These are phyloP conservation scores for Sylvia atricapilla DNA, from an alignment of 2,113 vertebrate species.

Conservation along the genomic window DNA sequence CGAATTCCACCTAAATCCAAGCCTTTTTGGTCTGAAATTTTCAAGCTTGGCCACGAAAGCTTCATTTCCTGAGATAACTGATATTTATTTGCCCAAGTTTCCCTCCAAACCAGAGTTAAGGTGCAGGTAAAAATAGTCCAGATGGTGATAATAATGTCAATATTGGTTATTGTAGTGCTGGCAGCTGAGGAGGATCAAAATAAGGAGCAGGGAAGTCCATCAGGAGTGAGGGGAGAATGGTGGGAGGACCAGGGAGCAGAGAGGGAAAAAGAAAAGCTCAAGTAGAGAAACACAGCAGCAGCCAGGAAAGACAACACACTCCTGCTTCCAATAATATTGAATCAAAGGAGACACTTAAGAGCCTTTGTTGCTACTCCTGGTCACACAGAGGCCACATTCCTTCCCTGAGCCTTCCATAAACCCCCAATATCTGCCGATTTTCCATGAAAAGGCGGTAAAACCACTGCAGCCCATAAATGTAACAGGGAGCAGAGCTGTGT, in stretches of 20 bases:
- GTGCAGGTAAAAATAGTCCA: not conserved
- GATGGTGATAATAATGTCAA: not conserved
- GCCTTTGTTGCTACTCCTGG: not conserved
- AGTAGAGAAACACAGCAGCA: not conserved
- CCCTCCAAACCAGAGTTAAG: not conserved
- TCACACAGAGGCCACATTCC: constrained; percentile 6
- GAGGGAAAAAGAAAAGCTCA: not conserved
- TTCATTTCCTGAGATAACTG: not conserved
- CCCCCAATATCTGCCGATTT: not conserved
- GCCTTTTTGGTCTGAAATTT: not conserved
- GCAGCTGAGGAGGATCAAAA: not conserved
- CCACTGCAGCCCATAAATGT: not conserved
- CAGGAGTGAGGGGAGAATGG: not conserved
- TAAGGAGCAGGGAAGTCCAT: not conserved
- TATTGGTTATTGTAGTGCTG: not conserved
- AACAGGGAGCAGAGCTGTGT: not conserved
- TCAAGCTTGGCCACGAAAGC: not conserved
- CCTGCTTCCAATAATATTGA: not conserved
- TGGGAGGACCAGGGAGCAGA: not conserved
- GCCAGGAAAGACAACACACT: constrained; percentile 8
- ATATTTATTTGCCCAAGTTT: not conserved
- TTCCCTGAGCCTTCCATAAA: not conserved
- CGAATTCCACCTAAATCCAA: not conserved
- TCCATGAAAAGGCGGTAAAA: not conserved
- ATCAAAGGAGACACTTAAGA: not conserved